Evolutionary conservation across 2,113 vertebrate genomes (phyloP), one percentile per base, ranked within the genome.

Genomic region (Phylloscopus whistleri): DNA sequence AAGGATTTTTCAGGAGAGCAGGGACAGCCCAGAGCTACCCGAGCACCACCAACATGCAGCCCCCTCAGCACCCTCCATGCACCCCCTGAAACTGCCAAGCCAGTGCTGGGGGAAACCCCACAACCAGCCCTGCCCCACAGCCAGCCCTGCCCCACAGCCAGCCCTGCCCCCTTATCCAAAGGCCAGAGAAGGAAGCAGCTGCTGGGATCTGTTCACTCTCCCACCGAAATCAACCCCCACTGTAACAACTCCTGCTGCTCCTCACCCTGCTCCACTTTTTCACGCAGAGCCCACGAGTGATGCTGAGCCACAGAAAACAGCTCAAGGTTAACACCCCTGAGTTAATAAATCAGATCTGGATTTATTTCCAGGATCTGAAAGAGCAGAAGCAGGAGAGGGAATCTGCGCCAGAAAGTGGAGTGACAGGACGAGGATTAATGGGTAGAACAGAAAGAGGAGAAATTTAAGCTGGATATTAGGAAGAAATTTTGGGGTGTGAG

Each of bases 11-110:
- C n/a, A 63, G 64, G 39, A 31, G 12, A 33, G 16, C 41, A 53
- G 53, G 33, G 43, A 77, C 46, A 77, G 30, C 16, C 48, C 51
- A 70, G 15, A 56, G 13, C 13, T 4, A 31, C 13, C 21, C 1
- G 1, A 53, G n/a, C 43, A 55, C 30, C 27, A 16, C 1, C 0
- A 1, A 39, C 35, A 19, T 1, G 0, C n/a, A 49, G 68, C n/a
- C 35, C 11, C 5, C n/a, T 14, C 41, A 18, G 33, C 13, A 16
- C 20, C 24, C 63, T 33, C n/a, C 2, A 3, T 39, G 23, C 18
- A 53, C 13, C 14, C 1, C 35, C 23, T 8, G 9, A 55, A 77
- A 44, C 8, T 28, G 43, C 33, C 15, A 26, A 46, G 12, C 17
- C 35, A 16, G 5, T 5, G 17, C 58, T 35, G 44, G 1, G 16